Evolutionary conservation across 1,140 invertebrate genomes (phyloP), one percentile per base, ranked within the genome.

Genomic region (Eurosta solidaginis): DNA sequence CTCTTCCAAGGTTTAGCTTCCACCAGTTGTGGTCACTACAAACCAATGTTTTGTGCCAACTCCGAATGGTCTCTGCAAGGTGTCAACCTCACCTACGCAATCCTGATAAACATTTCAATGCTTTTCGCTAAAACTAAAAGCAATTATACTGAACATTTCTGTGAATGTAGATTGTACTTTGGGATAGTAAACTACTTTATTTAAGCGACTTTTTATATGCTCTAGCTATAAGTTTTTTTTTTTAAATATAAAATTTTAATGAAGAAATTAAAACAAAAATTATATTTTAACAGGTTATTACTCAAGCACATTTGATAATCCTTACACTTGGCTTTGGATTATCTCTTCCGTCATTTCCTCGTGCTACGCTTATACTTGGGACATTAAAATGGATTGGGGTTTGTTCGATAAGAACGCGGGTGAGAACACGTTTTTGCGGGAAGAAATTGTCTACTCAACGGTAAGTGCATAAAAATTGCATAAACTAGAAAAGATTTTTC

Each of bases 321-420:
- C 94, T 12, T 96, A 92, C 85, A 92, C 97, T 52, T 95, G 95
- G 89, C 83, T 94, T 63, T 96, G 94, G 94, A 91, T 96, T 42
- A 88, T 91, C 1, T 90, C 93, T 7, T 92, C 93, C 33, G 87
- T 97, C 9, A 87, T 96, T 1, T 95, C 93, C 74, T 95, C 96
- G 0, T 91, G 92, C 59, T 98, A 97, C 86, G 93, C 95, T 0
- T 96, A 96, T 82, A 93, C 93, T 0, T 99, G 97, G 97, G 97
- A 99, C 87, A 93, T 99, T 5, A 97, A 96, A 88, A 97, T 99
- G 96, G 97, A 99, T 91, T 99, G 97, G 97, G 97, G 98, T 12
- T 89, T 99, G n/a, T 93, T 98, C 79, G 96, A 97, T 85, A 93
- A 92, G 78, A 93, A 93, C 77, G 93, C 95, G 14, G 92, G 93